Base-by-base conservation (phyloP, 92 coral and sea anemone genomes). In the Palythoa grandiflora region DNA sequence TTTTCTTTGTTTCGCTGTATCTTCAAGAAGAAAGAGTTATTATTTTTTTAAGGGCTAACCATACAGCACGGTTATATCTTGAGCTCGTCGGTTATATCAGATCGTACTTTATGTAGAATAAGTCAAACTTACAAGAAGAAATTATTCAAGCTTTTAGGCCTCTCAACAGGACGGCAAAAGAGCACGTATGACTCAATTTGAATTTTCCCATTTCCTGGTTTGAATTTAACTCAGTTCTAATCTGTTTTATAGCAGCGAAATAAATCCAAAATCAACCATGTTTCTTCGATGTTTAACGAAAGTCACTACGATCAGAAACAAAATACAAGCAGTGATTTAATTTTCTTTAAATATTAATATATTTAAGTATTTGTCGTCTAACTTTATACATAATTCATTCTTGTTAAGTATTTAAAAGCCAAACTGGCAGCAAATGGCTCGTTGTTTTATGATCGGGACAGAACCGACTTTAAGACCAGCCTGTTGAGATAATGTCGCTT, bases 241-340 rank as follows among this genome's bases (percentile, higher is more conserved):
- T 12, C 38, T 70, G 14, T 70, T 70, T 35, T 38, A 70, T 14
- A 15, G 28, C 39, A 36, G 40, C 8, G 17, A 38, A 70, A 12
- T 35, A 51, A 11, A 7, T 17, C 3, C 10, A 51, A 77, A 14
- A 75, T 44, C 13, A 48, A 21, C 6, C 53, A 6, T 3, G 38
- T 16, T 57, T 1, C 8, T 2, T 52, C 40, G 7, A 77, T 52
- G 21, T 77, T 35, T 20, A 63, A 14, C 59, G 44, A 68, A 81
- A 11, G 74, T n/a, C 57, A 63, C 38, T 19, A 47, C 1, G 21
- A 77, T 53, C 40, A 51, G 39, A 52, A 77, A 53, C 63, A 77
- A 53, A 51, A 53, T n/a, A n/a, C 81, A 2, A 66, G 68, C 75
- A 40, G 61, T 65, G 86, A 81, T 81, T 81, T 81, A 81, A 81